Percentiles rank a stretch among this genome's conserved stretches.
These are phyloP conservation scores for Orthonevra nobilis DNA, from an alignment of 2,888 invertebrate species.

Conservation along the genomic window DNA sequence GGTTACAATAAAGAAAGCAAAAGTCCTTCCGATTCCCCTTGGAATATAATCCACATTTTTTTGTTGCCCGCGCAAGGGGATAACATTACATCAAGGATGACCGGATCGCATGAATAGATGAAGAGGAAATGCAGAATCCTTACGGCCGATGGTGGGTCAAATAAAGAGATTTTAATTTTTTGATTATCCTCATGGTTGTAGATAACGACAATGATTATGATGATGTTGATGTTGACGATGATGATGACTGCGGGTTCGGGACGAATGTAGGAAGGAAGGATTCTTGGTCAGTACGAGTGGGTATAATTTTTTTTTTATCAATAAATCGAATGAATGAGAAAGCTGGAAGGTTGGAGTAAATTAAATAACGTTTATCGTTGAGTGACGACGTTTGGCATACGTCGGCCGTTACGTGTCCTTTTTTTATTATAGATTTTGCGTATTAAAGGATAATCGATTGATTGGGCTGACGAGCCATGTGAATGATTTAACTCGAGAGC, in stretches of 20 bases:
- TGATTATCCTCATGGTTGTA: slow-evolving; percentile 74
- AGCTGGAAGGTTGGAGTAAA: slow-evolving; percentile 43
- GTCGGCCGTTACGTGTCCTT: slow-evolving; percentile 30
- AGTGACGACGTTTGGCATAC: slow-evolving; percentile 69
- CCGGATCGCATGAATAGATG: slow-evolving; percentile 66
- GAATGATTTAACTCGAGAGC: slow-evolving; percentile 5
- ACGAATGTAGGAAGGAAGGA: slow-evolving; percentile 20
- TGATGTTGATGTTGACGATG: too few relatives aligned
- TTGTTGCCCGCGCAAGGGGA: slow-evolving; percentile 34
- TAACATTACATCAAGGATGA: slow-evolving; percentile 66
- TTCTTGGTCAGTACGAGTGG: slow-evolving; percentile 33
- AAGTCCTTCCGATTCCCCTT: slow-evolving; percentile 41
- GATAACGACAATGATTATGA: slow-evolving; percentile 34
- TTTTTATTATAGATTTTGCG: slow-evolving; percentile 38
- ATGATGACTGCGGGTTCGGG: slow-evolving; percentile 38
- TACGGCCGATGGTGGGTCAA: slow-evolving; percentile 30
- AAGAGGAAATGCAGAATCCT: slow-evolving; percentile 60
- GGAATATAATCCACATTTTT: slow-evolving; percentile 33
- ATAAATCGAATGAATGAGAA: slow-evolving; percentile 24
- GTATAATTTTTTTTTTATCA: slow-evolving; percentile 13
- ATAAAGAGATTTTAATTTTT: slow-evolving; percentile 80
- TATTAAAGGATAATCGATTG: slow-evolving; percentile 61
- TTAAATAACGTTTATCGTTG: slow-evolving; percentile 67
- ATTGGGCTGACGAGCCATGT: slow-evolving; percentile 42
- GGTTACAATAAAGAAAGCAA: slow-evolving; percentile 10